Percentiles rank a stretch among this genome's conserved stretches.
These are phyloP conservation scores for Drosophila orosa DNA, from an alignment of 1,140 invertebrate species.

Conservation along the genomic window DNA sequence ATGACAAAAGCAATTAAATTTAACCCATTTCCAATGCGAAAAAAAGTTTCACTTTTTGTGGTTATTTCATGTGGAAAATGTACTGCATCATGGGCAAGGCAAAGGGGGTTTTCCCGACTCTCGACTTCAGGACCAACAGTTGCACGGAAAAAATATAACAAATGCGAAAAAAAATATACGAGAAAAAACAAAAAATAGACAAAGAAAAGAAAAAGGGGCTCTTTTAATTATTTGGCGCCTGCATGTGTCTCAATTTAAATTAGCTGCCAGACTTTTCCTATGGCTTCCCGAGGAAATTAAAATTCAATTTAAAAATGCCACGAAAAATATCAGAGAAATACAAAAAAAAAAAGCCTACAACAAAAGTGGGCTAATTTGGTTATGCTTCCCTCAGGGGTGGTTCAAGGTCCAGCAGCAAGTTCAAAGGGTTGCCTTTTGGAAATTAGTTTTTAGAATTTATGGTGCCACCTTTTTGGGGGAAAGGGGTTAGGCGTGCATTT, in stretches of 20 bases:
- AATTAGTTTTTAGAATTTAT: conserved; percentile 80
- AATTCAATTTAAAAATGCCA: conserved; percentile 83
- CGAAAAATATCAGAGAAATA: conserved; percentile 63
- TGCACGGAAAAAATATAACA: conserved; percentile 36
- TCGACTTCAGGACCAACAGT: conserved; percentile 57
- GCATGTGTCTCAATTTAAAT: conserved; percentile 83
- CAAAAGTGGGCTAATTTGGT: conserved; percentile 75
- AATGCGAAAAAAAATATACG: conserved; percentile 10
- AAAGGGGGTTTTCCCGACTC: not conserved
- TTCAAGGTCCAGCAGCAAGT: conserved; percentile 32
- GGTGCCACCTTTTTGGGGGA: conserved; percentile 7
- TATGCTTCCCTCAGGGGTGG: conserved; percentile 43
- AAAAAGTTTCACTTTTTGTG: conserved; percentile 73
- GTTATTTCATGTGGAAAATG: conserved; percentile 84
- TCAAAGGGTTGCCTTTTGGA: conserved; percentile 73
- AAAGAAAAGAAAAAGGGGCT: conserved; percentile 57
- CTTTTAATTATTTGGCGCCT: conserved; percentile 80
- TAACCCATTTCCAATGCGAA: conserved; percentile 78
- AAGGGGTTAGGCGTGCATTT: conserved; percentile 19
- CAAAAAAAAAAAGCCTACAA: conserved; percentile 54
- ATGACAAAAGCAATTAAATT: conserved; percentile 83
- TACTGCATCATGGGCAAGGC: conserved; percentile 72
- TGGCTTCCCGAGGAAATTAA: conserved; percentile 64
- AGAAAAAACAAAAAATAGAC: conserved; percentile 8
- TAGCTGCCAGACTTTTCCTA: conserved; percentile 58